Conservation (phyloP, 1,140 invertebrate species). For the Heliconius nattereri region DNA sequence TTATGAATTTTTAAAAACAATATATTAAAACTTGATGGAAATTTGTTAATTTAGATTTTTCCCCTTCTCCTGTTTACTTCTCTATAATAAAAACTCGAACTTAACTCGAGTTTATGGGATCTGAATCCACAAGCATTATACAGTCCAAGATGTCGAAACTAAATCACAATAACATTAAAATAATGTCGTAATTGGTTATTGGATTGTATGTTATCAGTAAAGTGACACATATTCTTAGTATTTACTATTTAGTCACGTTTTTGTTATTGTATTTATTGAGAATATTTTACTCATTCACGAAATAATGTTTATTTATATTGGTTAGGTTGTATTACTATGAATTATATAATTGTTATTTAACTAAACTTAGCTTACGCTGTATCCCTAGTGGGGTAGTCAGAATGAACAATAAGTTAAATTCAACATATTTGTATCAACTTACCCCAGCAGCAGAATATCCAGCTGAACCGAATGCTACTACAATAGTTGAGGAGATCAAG, state of each 20-base stretch:
- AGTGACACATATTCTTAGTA: background rate
- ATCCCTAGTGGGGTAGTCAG: too few species aligned
- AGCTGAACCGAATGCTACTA: conserved; percentile 83
- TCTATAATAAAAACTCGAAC: too few species aligned
- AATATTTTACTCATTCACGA: background rate
- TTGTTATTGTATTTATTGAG: background rate
- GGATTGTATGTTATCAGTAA: background rate
- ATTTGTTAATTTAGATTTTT: too few species aligned
- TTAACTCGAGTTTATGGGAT: too few species aligned
- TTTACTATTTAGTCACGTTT: background rate
- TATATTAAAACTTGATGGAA: too few species aligned
- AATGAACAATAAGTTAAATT: too few species aligned
- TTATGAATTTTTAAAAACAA: too few species aligned
- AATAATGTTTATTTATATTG: too few species aligned
- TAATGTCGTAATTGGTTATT: background rate
- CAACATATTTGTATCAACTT: conserved; percentile 62
- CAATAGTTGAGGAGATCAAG: conserved; percentile 86
- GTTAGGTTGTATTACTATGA: background rate
- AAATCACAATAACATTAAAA: background rate
- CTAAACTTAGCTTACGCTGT: too few species aligned
- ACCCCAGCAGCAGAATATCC: conserved; percentile 86
- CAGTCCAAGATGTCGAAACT: background rate
- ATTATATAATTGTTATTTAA: background rate
- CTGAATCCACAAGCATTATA: too few species aligned
- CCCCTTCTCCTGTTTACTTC: too few species aligned